These are phyloP conservation scores for Macaria notata DNA, from an alignment of 2,888 invertebrate genomes.

Conservation along the genomic window DNA sequence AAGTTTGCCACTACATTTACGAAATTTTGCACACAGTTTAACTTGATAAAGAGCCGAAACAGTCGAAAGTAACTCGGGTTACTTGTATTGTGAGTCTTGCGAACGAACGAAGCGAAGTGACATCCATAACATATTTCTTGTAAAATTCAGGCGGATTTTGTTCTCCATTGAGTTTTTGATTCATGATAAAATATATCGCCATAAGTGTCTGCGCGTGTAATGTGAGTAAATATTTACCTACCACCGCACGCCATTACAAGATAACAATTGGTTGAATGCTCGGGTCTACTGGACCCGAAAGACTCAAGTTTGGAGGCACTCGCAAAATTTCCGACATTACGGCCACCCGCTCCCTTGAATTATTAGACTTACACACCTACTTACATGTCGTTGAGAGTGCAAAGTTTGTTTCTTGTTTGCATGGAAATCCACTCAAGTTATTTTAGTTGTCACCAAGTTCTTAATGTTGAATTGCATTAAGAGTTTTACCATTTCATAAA, in stretches of 20 bases:
- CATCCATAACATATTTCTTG: too few species aligned
- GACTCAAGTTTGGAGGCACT: constrained; percentile 59
- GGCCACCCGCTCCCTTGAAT: constrained; percentile 72
- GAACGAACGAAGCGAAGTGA: background rate
- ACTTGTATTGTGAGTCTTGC: constrained; percentile 10
- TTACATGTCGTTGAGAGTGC: constrained; percentile 67
- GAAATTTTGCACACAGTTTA: constrained; percentile 45
- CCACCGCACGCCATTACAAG: constrained; percentile 30
- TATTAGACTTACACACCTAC: constrained; percentile 74
- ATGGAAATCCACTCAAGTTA: constrained; percentile 56
- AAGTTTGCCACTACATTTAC: constrained; percentile 40
- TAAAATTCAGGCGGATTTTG: too few species aligned
- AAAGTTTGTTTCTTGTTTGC: constrained; percentile 73
- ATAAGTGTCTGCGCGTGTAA: too few species aligned
- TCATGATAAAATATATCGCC: too few species aligned
- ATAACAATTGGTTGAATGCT: constrained; percentile 52
- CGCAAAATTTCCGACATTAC: constrained; percentile 73
- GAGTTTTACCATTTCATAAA: constrained; percentile 27
- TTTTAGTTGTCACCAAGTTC: constrained; percentile 41
- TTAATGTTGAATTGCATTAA: constrained; percentile 34
- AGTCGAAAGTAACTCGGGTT: constrained; percentile 17
- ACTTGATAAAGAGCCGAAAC: constrained; percentile 39
- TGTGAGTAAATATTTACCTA: background rate
- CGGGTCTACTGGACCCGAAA: constrained; percentile 59
- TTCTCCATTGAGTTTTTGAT: too few species aligned